A percentile compares a stretch with the other conserved stretches of the same genome.
phyloP scores from a whole-genome alignment of 2,113 vertebrate species.

The Myotis davidii region DNA sequence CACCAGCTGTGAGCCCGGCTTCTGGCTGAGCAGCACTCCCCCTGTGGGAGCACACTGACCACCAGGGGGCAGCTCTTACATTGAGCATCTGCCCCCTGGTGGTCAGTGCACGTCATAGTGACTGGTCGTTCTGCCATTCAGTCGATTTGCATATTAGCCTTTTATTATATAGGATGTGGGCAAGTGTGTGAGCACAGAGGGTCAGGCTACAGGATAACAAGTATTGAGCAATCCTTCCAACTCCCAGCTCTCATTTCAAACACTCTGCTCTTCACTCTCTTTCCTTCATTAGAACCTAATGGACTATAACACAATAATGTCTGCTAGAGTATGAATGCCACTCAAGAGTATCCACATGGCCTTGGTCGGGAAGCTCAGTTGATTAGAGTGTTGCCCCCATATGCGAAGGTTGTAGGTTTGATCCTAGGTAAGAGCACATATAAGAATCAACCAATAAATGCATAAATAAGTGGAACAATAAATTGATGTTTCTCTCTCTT shows the following conservation, averaged over 20 bases:
- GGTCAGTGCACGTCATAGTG: too few relatives aligned
- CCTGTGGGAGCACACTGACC: too few relatives aligned
- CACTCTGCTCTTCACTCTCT: background rate
- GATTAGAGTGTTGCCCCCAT: background rate
- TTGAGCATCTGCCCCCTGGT: too few relatives aligned
- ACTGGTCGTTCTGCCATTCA: too few relatives aligned
- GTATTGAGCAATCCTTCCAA: background rate
- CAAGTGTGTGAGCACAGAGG: background rate
- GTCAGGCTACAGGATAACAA: background rate
- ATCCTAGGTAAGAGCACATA: background rate
- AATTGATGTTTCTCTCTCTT: background rate
- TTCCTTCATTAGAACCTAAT: background rate
- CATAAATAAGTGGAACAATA: background rate
- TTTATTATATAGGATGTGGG: too few relatives aligned
- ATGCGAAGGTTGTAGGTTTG: background rate
- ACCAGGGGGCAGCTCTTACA: too few relatives aligned
- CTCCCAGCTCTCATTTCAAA: background rate
- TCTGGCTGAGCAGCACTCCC: too few relatives aligned
- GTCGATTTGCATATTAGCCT: too few relatives aligned
- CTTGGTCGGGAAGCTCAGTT: background rate
- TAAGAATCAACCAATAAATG: background rate
- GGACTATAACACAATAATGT: background rate
- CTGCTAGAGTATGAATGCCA: background rate
- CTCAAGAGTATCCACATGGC: background rate
- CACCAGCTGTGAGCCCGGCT: too few relatives aligned